Percentiles rank a stretch among this genome's conserved stretches.
Evolutionary conservation across 2,888 invertebrate species (phyloP).

Genomic region (Heliothis peltigera): DNA sequence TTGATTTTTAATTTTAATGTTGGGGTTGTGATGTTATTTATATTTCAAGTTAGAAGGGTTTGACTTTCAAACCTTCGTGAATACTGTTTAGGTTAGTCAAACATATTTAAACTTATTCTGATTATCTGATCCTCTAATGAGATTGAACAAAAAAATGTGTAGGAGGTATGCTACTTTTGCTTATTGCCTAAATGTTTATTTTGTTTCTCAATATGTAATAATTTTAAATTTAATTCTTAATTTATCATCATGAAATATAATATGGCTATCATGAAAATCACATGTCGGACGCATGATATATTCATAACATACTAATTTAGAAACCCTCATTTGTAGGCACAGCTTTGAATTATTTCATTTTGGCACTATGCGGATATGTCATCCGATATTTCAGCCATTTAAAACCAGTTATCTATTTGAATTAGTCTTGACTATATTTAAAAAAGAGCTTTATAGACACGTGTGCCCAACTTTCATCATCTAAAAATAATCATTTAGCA

Average conservation of each 20-base stretch:
- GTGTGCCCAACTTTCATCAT: slow-evolving; percentile 26
- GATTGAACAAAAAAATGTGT: too few relatives aligned
- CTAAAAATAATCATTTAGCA: not conserved
- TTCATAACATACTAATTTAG: not conserved
- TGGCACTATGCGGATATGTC: slow-evolving; percentile 16
- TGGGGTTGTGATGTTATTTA: slow-evolving; percentile 42
- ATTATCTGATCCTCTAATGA: too few relatives aligned
- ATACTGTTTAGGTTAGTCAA: too few relatives aligned
- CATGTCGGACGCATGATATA: too few relatives aligned
- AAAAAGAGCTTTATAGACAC: slow-evolving; percentile 25
- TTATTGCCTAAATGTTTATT: too few relatives aligned
- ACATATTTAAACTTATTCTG: not conserved
- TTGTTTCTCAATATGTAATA: too few relatives aligned
- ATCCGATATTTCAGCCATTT: slow-evolving; percentile 27
- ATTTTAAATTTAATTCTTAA: too few relatives aligned
- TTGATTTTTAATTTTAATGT: slow-evolving; percentile 61
- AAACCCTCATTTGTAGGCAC: slow-evolving; percentile 2
- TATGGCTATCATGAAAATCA: too few relatives aligned
- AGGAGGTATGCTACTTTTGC: too few relatives aligned
- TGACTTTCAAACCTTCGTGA: slow-evolving; percentile 13
- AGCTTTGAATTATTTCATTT: slow-evolving; percentile 9
- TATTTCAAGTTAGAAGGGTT: slow-evolving; percentile 33
- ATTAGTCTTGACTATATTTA: slow-evolving; percentile 13
- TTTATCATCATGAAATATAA: too few relatives aligned
- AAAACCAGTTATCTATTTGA: slow-evolving; percentile 14